phyloP scores from a whole-genome alignment of 37 sponge, comb jelly and placozoan genomes.

The Ianthella basta region DNA sequence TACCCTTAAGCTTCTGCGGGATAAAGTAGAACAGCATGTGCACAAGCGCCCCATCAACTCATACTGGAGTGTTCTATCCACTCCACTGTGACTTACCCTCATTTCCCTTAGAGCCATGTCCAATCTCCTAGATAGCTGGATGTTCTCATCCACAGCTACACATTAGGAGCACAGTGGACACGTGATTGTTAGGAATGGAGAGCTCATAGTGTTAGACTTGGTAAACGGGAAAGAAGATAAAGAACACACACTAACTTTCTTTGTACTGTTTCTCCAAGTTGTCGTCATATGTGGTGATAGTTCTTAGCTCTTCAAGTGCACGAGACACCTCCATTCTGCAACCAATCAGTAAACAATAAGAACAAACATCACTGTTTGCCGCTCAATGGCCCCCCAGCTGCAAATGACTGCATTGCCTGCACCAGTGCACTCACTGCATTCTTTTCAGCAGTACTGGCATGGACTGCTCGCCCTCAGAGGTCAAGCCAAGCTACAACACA shows the following conservation, averaged over 20 bases:
- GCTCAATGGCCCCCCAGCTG: too few species aligned
- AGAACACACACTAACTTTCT: slow-evolving; percentile 76
- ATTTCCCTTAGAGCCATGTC: slow-evolving; percentile 79
- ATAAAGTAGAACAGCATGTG: too few species aligned
- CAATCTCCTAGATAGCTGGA: slow-evolving; percentile 49
- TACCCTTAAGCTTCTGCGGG: slow-evolving; percentile 69
- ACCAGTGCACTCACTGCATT: too few species aligned
- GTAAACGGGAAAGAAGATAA: neutral
- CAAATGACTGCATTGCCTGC: too few species aligned
- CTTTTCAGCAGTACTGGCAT: too few species aligned
- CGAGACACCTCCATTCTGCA: slow-evolving; percentile 37
- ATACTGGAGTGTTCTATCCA: too few species aligned
- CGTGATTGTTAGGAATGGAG: too few species aligned
- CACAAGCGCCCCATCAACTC: too few species aligned
- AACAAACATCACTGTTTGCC: too few species aligned
- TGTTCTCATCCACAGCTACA: slow-evolving; percentile 68
- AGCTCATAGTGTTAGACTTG: neutral
- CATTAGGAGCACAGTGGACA: neutral
- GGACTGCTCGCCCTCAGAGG: too few species aligned
- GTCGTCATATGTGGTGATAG: slow-evolving; percentile 88
- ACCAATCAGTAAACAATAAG: neutral
- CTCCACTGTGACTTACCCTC: slow-evolving; percentile 67
- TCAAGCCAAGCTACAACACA: too few species aligned
- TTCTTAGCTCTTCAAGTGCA: slow-evolving; percentile 68
- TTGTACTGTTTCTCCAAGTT: slow-evolving; percentile 90